A percentile compares a stretch with the other conserved stretches of the same genome.
phyloP scores from a whole-genome alignment of 92 coral and sea anemone genomes.

The Desmophyllum pertusum region DNA sequence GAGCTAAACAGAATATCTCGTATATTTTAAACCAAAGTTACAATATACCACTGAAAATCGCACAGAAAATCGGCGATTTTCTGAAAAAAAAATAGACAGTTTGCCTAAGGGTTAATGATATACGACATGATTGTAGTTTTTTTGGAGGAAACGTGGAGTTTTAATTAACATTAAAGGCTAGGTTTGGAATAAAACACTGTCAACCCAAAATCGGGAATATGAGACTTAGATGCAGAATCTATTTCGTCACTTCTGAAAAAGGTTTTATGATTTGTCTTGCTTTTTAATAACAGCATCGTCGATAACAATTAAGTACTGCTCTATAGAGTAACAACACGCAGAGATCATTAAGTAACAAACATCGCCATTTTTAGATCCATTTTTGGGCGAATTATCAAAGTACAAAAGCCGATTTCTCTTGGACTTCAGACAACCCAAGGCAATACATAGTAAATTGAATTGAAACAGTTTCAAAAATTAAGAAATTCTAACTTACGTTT shows the following conservation, averaged over 20 bases:
- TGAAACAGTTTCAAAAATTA: background rate
- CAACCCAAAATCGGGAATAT: background rate
- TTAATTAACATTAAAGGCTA: background rate
- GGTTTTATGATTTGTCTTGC: background rate
- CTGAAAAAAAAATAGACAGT: background rate
- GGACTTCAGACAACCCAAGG: background rate
- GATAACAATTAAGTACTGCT: background rate
- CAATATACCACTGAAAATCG: too few species aligned
- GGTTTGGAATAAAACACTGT: background rate
- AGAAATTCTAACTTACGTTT: background rate
- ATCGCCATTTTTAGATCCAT: background rate
- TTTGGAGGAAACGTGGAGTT: background rate
- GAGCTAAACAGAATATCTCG: background rate
- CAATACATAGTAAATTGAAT: background rate
- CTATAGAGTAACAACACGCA: background rate
- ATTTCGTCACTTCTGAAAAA: background rate
- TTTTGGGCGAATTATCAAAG: background rate
- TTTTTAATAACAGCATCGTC: background rate
- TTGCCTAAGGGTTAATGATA: background rate
- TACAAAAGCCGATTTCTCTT: background rate
- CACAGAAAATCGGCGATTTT: too few species aligned
- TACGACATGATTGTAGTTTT: background rate
- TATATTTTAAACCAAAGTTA: background rate
- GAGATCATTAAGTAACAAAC: background rate
- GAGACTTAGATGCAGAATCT: background rate